Conservation (phyloP, 1,140 invertebrate species). For the Tetranychus cinnabarinus region DNA sequence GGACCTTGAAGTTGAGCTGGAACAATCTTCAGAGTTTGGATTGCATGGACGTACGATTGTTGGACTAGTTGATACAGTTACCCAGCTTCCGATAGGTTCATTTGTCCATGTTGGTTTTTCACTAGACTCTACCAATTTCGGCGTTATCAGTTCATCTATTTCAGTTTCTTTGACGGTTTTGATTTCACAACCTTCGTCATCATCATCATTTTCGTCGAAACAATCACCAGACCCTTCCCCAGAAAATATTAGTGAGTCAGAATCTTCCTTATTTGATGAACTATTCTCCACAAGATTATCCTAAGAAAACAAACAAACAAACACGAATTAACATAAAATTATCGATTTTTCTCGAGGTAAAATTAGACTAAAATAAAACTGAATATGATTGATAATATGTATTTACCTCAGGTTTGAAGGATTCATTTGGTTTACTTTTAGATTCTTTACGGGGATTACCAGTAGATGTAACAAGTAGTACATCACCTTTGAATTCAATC, state of each 20-base stretch:
- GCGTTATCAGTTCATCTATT: conserved; percentile 41
- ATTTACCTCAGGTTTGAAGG: background rate
- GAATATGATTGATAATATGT: background rate
- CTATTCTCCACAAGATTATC: no score
- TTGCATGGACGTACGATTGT: background rate
- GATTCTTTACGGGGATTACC: background rate
- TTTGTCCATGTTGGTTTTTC: background rate
- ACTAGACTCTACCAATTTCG: conserved; percentile 29
- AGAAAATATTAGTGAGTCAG: conserved; percentile 9
- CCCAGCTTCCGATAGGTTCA: background rate
- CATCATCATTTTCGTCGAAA: background rate
- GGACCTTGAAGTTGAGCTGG: background rate
- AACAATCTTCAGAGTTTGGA: background rate
- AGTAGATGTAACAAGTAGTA: conserved; percentile 19
- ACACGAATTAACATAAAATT: background rate
- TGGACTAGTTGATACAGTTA: background rate
- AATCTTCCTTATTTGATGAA: background rate
- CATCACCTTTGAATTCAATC: conserved; percentile 33
- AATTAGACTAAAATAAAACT: background rate
- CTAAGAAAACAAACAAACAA: background rate
- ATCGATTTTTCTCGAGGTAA: background rate
- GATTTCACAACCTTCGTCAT: conserved; percentile 1
- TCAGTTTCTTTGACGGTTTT: background rate
- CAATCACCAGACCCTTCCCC: conserved; percentile 2
- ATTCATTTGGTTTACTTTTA: background rate